phyloP scores from a whole-genome alignment of 1,140 invertebrate species.

The Holcopasites calliopsidis region DNA sequence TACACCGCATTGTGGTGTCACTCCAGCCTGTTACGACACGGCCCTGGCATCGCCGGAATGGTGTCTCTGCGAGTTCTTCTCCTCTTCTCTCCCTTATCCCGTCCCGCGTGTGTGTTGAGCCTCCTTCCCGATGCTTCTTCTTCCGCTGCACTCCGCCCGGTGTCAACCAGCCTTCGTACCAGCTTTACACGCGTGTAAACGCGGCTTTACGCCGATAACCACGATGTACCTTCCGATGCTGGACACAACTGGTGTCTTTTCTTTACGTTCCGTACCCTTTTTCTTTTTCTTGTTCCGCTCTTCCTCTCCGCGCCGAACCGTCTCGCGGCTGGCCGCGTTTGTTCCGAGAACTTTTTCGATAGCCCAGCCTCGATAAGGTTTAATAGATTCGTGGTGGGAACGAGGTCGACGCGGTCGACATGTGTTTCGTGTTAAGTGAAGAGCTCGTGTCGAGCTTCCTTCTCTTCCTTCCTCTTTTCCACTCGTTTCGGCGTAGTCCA shows the following conservation, averaged over 20 bases:
- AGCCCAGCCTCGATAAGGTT: slow-evolving; percentile 20
- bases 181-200: slow-evolving; percentile 68
- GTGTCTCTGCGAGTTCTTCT: slow-evolving; percentile 72
- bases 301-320: background rate
- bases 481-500: background rate
- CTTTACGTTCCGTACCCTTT: background rate
- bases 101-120: slow-evolving; percentile 16
- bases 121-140: background rate
- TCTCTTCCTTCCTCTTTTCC: background rate
- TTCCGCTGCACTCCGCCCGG: slow-evolving; percentile 13
- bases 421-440: slow-evolving; percentile 16
- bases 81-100: slow-evolving; percentile 40
- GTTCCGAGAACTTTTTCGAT: slow-evolving; percentile 19
- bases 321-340: background rate
- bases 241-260: slow-evolving; percentile 36
- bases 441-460: background rate
- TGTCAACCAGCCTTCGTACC: slow-evolving; percentile 47
- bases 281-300: background rate
- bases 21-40: slow-evolving; percentile 78
- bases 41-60: slow-evolving; percentile 78
- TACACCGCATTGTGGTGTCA: slow-evolving; percentile 80
- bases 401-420: background rate
- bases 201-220: slow-evolving; percentile 67
- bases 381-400: slow-evolving; percentile 22
- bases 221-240: slow-evolving; percentile 42